A percentile compares a stretch with the other conserved stretches of the same genome.
Evolutionary conservation across 2,888 invertebrate species (phyloP).

Genomic region (Yponomeuta malinellus): DNA sequence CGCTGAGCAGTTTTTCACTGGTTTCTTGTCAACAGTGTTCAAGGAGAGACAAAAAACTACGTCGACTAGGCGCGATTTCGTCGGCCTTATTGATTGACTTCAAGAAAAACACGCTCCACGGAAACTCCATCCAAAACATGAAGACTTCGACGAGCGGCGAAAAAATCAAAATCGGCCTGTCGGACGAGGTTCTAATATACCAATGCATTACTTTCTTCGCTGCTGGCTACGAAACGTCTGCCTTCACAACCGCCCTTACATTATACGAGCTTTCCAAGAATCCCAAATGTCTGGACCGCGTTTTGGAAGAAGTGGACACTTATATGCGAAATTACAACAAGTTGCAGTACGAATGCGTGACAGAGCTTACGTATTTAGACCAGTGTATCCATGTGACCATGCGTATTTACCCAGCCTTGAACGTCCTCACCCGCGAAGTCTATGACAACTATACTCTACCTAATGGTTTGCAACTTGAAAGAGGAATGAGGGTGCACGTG

Average conservation of each 20-base stretch:
- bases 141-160: conserved; percentile 25
- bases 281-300: conserved; percentile 50
- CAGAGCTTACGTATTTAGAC: conserved; percentile 63
- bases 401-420: conserved; percentile 52
- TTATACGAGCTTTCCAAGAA: conserved; percentile 66
- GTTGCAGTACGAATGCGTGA: conserved; percentile 58
- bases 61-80: conserved; percentile 23
- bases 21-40: conserved; percentile 15
- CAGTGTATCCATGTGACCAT: conserved; percentile 59
- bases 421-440: conserved; percentile 36
- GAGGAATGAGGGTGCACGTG: conserved; percentile 15
- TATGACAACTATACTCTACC: conserved; percentile 12
- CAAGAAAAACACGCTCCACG: conserved; percentile 21
- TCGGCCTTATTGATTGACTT: conserved; percentile 24
- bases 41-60: conserved; percentile 19
- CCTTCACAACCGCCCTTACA: conserved; percentile 58
- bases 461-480: conserved; percentile 12
- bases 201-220: conserved; percentile 69
- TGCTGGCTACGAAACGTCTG: conserved; percentile 73
- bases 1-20: conserved; percentile 30
- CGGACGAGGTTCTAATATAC: conserved; percentile 60
- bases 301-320: conserved; percentile 50
- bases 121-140: conserved; percentile 22
- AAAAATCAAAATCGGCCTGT: conserved; percentile 35
- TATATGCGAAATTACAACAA: conserved; percentile 43